Conservation (phyloP, 23 tunicate genomes). For the Ascidia mentula region DNA sequence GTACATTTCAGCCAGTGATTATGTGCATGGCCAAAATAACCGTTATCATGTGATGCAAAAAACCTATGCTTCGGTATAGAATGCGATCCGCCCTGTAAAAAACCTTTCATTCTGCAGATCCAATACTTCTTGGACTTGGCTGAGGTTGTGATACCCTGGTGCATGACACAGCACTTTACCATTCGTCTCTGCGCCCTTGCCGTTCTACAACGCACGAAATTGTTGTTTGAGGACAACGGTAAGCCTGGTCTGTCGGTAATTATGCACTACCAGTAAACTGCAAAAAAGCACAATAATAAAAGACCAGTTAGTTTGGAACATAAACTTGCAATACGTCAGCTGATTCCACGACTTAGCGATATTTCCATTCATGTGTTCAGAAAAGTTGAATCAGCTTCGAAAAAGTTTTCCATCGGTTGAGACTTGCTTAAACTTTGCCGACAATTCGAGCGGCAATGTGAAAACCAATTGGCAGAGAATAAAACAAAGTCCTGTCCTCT, state of each 20-base stretch:
- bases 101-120: conserved; percentile 8
- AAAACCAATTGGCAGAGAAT: conserved; percentile 75
- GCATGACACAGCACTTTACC: conserved; percentile 89
- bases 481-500: conserved; percentile 62
- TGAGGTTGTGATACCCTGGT: conserved; percentile 68
- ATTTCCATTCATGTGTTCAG: too few relatives aligned
- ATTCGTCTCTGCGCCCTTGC: conserved; percentile 74
- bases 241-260: too few relatives aligned
- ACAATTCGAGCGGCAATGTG: conserved; percentile 75
- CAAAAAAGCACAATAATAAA: too few relatives aligned
- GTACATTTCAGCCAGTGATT: background rate
- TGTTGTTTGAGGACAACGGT: conserved; percentile 7
- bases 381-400: conserved; percentile 1
- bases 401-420: conserved; percentile 19
- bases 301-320: too few relatives aligned
- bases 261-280: too few relatives aligned
- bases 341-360: too few relatives aligned
- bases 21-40: background rate
- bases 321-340: too few relatives aligned
- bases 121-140: conserved; percentile 36
- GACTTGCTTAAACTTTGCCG: conserved; percentile 61
- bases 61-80: background rate
- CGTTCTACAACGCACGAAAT: conserved; percentile 32
- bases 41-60: background rate
- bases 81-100: too few relatives aligned